Base-by-base conservation (phyloP, 2,113 vertebrate species). In the Pituophis catenifer region DNA sequence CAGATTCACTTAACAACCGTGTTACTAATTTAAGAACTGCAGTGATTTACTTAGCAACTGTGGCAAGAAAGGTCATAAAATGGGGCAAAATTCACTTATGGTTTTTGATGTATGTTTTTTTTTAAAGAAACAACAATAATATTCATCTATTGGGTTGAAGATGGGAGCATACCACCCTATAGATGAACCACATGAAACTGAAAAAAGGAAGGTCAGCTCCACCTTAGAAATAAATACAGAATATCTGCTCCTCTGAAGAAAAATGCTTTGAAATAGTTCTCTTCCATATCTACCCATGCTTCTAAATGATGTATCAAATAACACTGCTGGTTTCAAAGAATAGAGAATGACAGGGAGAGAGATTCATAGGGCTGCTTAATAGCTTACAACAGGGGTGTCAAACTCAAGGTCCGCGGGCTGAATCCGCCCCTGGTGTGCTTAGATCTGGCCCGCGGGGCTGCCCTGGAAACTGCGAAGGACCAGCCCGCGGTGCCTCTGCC, bases 51-150 rank as follows among this genome's bases (percentile, higher is more conserved):
- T 44, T 44, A 44, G 38, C 59, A 59, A 59, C 58, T 59, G 8
- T 24, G 58, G 58, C 58, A 62, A 62, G 0, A 2, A 0, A 0
- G 0, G 23, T 8, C 15, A 11, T 26, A 11, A 62, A 26, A 26
- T 26, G 59, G 9, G 24, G 9, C 59, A 62, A 62, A 62, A 62
- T 26, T 62, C 8, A 26, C 24, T 62, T 62, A 62, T 26, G 59
- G 26, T 26, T 59, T 59, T 90, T 50, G 52, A 9, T 48, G 48
- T 48, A 48, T 48, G 48, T 5, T 48, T 48, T 48, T 48, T 48
- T 44, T 44, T 44, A 44, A 44, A 44, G 38, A 44, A 44, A 44
- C 38, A 44, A 44, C 38, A 44, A 44, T 44, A 44, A 3, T 44
- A 44, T 44, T 44, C 38, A 44, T 44, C 38, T 44, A 44, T 44